These are phyloP conservation scores for Dascyllus trimaculatus DNA, from an alignment of 2,113 vertebrate species.

Conservation along the genomic window DNA sequence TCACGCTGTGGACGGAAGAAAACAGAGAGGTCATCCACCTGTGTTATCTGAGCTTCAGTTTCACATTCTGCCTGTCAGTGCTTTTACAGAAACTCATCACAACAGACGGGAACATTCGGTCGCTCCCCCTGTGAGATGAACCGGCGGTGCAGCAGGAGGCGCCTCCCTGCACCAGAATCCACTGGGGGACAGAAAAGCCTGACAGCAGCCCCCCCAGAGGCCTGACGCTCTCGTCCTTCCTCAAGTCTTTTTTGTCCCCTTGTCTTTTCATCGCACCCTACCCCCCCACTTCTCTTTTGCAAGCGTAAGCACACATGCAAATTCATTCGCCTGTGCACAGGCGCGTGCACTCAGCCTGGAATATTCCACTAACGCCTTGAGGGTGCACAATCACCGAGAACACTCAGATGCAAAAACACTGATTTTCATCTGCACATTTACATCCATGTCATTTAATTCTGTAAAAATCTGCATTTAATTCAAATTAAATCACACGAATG, in stretches of 20 bases:
- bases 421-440: not conserved
- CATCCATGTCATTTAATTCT: not conserved
- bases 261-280: conserved; percentile 25
- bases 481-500: not conserved
- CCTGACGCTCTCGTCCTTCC: conserved; percentile 29
- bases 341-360: conserved; percentile 12
- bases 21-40: not conserved
- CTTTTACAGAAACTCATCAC: not conserved
- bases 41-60: not conserved
- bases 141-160: conserved; percentile 64
- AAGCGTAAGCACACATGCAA: conserved; percentile 50
- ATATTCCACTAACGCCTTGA: conserved; percentile 59
- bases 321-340: conserved; percentile 1
- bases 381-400: conserved; percentile 35
- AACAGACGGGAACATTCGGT: not conserved
- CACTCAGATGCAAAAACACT: not conserved
- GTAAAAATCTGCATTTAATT: not conserved
- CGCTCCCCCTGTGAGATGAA: conserved; percentile 42
- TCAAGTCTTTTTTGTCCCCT: conserved; percentile 22
- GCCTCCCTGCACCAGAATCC: conserved; percentile 71
- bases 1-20: conserved; percentile 70
- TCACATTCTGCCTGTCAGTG: not conserved
- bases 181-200: conserved; percentile 46
- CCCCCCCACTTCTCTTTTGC: conserved; percentile 22
- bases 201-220: conserved; percentile 33